These are phyloP conservation scores for Icerya purchasi DNA, from an alignment of 2,888 invertebrate species.

Conservation along the genomic window DNA sequence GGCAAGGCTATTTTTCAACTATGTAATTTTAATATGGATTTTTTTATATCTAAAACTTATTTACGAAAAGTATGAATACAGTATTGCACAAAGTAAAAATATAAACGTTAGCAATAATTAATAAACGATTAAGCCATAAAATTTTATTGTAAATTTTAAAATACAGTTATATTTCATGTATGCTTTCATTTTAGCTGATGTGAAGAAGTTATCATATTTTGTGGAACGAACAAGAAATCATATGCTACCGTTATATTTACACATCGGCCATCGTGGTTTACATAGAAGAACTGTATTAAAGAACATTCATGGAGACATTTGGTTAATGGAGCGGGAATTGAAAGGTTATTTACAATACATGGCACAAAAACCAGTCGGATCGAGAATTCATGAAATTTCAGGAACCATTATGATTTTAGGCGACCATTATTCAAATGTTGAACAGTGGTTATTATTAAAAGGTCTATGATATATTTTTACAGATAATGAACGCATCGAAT, in stretches of 20 bases:
- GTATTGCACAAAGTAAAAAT: too few relatives aligned
- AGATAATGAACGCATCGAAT: too few relatives aligned
- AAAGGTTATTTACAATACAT: slow-evolving; percentile 33
- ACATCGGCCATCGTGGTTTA: slow-evolving; percentile 33
- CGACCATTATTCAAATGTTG: slow-evolving; percentile 29
- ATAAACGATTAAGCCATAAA: too few relatives aligned
- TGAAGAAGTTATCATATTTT: background rate
- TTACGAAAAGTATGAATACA: too few relatives aligned
- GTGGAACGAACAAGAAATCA: background rate
- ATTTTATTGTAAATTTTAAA: too few relatives aligned
- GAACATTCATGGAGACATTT: slow-evolving; percentile 66
- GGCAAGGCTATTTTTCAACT: too few relatives aligned
- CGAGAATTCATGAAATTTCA: slow-evolving; percentile 52
- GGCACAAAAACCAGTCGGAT: slow-evolving; percentile 27
- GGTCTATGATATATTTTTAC: background rate
- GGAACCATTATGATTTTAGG: slow-evolving; percentile 50
- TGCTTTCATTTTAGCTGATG: background rate
- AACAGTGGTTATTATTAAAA: background rate
- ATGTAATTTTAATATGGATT: too few relatives aligned
- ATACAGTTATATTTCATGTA: too few relatives aligned
- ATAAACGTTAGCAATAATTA: too few relatives aligned
- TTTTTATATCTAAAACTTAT: too few relatives aligned
- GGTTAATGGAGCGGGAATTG: slow-evolving; percentile 49
- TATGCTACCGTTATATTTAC: slow-evolving; percentile 57
- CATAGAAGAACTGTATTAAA: slow-evolving; percentile 42